Evolutionary conservation across 2,113 vertebrate genomes (phyloP), one percentile per base, ranked within the genome.

Genomic region (Corydoras sp.): DNA sequence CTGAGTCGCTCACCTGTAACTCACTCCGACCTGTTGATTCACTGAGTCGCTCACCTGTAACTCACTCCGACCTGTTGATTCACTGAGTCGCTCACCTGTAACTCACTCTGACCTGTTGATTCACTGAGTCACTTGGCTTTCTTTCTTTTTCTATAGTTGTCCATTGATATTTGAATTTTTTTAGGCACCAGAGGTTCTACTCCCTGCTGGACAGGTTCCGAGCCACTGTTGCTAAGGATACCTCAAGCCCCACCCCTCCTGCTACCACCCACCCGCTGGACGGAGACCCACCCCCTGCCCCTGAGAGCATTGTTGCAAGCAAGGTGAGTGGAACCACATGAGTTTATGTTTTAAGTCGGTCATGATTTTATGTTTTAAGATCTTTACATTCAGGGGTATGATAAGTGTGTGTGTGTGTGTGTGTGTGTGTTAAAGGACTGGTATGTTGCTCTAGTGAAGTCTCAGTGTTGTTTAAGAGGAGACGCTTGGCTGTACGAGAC

Each of bases 161-260:
- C 3, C 2, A 53, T 12, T 10, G 13, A 3, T 14, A 6, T 53
- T 59, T 58, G 51, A 31, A 4, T 30, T 6, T 75, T 51, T 85
- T 58, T 83, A 99, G 97, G 76, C 97, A 99, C 86, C 95, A 98
- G 87, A 90, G 97, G 85, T 95, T 99, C 68, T 98, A 92, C 85
- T 99, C 95, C 2, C 91, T 99, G 87, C 88, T 99, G 92, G 97
- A 99, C 86, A 93, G 97, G 81, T 97, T 98, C 81, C 90, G 95
- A 82, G 90, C 92, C 13, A 92, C 91, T 65, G 88, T 96, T 0
- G 88, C 92, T 1, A 91, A 93, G 8, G 89, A 89, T 66, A 92
- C 92, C 0, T 79, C 71, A 0, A 93, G 94, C 82, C 95, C 96
- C 35, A 77, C 83, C 2, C 90, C 93, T 74, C 89, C 88, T 0